Percentiles rank a stretch among this genome's conserved stretches.
Evolutionary conservation across 2,888 invertebrate genomes (phyloP).

Genomic region (Boloria euphrosyne): DNA sequence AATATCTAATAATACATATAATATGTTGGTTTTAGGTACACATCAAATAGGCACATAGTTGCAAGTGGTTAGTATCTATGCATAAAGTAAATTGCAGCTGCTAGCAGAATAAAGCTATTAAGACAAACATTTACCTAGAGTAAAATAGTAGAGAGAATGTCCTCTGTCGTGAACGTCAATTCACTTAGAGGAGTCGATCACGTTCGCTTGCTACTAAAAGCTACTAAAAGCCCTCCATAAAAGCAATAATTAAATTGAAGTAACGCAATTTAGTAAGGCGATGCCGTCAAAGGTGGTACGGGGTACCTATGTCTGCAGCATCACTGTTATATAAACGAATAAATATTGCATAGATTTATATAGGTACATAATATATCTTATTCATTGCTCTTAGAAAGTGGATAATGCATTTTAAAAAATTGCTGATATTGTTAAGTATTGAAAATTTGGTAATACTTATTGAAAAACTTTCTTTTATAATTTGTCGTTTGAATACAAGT

Average conservation of each 20-base stretch:
- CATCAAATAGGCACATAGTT: no score
- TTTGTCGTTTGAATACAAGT: no score
- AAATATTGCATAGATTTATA: slow-evolving; percentile 3
- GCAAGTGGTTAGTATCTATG: no score
- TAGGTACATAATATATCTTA: no score
- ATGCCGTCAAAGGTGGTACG: slow-evolving; percentile 64
- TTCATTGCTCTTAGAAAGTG: no score
- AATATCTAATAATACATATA: neutral
- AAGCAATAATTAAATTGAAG: slow-evolving; percentile 82
- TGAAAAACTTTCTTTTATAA: no score
- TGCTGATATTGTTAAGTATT: no score
- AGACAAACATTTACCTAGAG: slow-evolving; percentile 42
- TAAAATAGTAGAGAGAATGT: slow-evolving; percentile 55
- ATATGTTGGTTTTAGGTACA: no score
- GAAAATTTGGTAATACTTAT: no score
- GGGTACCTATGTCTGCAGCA: slow-evolving; percentile 40
- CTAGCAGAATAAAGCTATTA: slow-evolving; percentile 35
- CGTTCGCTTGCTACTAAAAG: slow-evolving; percentile 80
- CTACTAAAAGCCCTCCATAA: slow-evolving; percentile 83
- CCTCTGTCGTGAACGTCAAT: slow-evolving; percentile 70
- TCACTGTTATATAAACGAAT: slow-evolving; percentile 23
- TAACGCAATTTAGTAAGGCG: slow-evolving; percentile 80
- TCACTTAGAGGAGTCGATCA: slow-evolving; percentile 79
- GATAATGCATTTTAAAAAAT: no score
- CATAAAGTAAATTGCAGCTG: slow-evolving; percentile 18